phyloP scores from a whole-genome alignment of 2,113 vertebrate genomes.

The Nycticebus coucang region DNA sequence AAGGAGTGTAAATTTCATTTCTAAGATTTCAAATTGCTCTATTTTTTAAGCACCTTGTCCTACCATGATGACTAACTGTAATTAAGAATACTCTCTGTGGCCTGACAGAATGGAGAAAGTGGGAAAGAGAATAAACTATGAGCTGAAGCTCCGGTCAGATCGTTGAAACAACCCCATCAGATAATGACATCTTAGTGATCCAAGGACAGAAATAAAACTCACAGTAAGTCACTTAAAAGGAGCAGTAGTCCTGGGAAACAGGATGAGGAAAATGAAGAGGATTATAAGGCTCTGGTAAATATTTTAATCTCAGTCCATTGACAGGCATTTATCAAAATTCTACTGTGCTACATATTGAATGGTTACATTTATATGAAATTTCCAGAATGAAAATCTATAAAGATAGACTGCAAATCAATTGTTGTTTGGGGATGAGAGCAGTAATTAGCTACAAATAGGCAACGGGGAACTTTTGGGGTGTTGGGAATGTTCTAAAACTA shows the following conservation, averaged over 20 bases:
- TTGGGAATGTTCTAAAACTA: neutral
- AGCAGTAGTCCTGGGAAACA: neutral
- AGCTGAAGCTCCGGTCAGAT: neutral
- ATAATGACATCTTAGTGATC: neutral
- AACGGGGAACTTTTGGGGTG: neutral
- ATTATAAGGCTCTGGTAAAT: neutral
- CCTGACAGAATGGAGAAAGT: neutral
- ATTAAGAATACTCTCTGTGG: neutral
- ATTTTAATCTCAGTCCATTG: neutral
- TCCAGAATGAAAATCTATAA: neutral
- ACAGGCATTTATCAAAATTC: neutral
- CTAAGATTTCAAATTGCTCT: no score
- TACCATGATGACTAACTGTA: no score
- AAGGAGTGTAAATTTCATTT: no score
- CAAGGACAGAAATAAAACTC: neutral
- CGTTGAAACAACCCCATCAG: neutral
- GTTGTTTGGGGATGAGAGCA: neutral
- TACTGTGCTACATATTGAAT: neutral
- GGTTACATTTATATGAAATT: neutral
- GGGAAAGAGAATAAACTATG: neutral
- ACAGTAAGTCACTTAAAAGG: neutral
- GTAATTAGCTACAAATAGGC: neutral
- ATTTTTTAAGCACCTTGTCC: no score
- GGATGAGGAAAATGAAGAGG: neutral
- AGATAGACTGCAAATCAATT: neutral